Evolutionary conservation across 2,888 invertebrate species (phyloP).

Genomic region (Urechis unicinctus): DNA sequence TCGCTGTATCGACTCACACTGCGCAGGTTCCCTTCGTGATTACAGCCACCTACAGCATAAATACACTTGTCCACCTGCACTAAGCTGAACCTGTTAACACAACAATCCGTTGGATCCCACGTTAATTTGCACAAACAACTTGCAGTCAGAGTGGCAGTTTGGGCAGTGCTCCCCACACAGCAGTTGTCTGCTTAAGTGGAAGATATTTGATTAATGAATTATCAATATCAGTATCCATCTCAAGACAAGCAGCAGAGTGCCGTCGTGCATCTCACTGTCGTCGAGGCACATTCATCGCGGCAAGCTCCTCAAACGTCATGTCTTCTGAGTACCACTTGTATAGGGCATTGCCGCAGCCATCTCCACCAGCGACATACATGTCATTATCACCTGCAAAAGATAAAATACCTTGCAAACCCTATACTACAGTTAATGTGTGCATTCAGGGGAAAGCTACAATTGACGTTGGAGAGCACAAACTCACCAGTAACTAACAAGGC

Average conservation of each 20-base stretch:
- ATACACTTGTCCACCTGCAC: constrained; percentile 17
- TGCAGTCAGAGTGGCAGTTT: no score
- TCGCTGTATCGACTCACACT: constrained; percentile 11
- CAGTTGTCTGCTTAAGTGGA: no score
- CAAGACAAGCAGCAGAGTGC: neutral
- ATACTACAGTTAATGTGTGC: neutral
- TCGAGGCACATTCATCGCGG: constrained; percentile 8
- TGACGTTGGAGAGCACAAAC: neutral
- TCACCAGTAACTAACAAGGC: constrained; percentile 18
- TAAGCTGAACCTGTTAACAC: constrained; percentile 14
- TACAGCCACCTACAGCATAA: constrained; percentile 16
- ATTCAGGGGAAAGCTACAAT: neutral
- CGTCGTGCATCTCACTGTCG: constrained; percentile 18
- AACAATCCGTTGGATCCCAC: neutral
- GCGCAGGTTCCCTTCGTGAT: constrained; percentile 14
- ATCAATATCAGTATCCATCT: neutral
- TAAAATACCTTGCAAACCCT: neutral
- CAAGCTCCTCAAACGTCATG: constrained; percentile 10
- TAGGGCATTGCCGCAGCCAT: constrained; percentile 6
- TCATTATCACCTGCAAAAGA: constrained; percentile 15
- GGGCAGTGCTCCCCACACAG: no score
- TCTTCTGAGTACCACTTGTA: constrained; percentile 13
- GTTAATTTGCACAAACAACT: no score
- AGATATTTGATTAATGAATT: no score
- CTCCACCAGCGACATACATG: constrained; percentile 19